Conservation (phyloP, 2,888 invertebrate species). For the Oligia strigilis region DNA sequence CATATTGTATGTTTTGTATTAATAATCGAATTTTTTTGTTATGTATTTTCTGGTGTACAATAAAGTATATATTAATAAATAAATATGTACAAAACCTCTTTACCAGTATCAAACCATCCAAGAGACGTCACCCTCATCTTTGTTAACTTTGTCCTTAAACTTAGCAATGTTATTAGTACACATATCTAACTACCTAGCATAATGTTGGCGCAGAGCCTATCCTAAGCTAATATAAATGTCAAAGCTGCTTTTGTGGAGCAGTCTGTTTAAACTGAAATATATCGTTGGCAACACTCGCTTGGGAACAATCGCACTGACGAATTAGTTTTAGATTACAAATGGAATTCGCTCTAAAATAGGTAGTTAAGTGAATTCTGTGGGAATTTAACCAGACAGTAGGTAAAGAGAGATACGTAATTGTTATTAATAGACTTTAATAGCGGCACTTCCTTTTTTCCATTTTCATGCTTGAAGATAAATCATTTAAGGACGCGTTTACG, state of each 20-base stretch:
- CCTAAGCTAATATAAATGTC: slow-evolving; percentile 62
- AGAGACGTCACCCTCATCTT: slow-evolving; percentile 9
- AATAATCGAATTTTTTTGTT: too few relatives aligned
- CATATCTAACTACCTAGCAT: slow-evolving; percentile 40
- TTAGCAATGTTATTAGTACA: slow-evolving; percentile 39
- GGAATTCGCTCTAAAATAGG: slow-evolving; percentile 22
- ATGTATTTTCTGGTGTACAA: too few relatives aligned
- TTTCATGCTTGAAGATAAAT: too few relatives aligned
- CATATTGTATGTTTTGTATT: too few relatives aligned
- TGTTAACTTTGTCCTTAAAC: slow-evolving; percentile 28
- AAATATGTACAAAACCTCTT: background rate
- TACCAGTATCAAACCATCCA: background rate
- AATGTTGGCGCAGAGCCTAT: slow-evolving; percentile 48
- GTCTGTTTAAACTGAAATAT: slow-evolving; percentile 59
- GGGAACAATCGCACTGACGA: slow-evolving; percentile 56
- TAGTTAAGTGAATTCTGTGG: slow-evolving; percentile 11
- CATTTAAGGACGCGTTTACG: too few relatives aligned
- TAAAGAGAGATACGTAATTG: background rate
- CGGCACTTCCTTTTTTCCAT: background rate
- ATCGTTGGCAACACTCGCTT: slow-evolving; percentile 57
- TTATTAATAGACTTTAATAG: background rate
- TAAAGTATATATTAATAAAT: too few relatives aligned
- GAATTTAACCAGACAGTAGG: background rate
- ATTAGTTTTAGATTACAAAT: slow-evolving; percentile 40
- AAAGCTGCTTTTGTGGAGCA: slow-evolving; percentile 58